Percentiles rank a stretch among this genome's conserved stretches.
Conservation (phyloP, 2,113 vertebrate genomes). For the Phylloscopus trochiloides region DNA sequence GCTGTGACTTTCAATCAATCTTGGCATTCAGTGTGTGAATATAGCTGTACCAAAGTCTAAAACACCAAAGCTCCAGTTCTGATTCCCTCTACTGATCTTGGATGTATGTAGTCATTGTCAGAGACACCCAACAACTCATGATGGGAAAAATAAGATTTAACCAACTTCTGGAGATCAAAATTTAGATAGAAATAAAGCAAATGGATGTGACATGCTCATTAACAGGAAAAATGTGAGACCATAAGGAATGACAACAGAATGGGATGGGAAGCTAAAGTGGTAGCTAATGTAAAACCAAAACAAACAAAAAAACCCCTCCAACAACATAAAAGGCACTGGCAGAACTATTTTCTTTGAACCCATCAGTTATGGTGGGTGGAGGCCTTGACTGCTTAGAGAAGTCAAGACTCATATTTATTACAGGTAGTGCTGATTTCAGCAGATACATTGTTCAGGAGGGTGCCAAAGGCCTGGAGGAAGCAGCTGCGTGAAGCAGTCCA, state of each 20-base stretch:
- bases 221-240: not conserved
- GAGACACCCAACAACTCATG: not conserved
- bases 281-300: not conserved
- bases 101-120: not conserved
- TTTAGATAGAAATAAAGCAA: not conserved
- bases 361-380: conserved; percentile 18
- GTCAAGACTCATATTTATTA: conserved; percentile 14
- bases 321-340: not conserved
- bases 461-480: conserved; percentile 44
- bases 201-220: not conserved
- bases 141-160: not conserved
- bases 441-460: not conserved
- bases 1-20: conserved; percentile 35
- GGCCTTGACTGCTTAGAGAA: not conserved
- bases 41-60: not conserved
- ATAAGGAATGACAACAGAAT: not conserved
- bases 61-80: not conserved
- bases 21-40: not conserved
- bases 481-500: not conserved
- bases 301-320: not conserved
- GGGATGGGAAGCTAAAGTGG: not conserved
- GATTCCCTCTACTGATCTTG: not conserved
- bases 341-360: conserved; percentile 33
- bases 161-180: not conserved
- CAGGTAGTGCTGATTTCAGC: conserved; percentile 37